Evolutionary conservation across 2,797 vertebrate genomes (phyloP).

Genomic region (Hemitrygon akajei): DNA sequence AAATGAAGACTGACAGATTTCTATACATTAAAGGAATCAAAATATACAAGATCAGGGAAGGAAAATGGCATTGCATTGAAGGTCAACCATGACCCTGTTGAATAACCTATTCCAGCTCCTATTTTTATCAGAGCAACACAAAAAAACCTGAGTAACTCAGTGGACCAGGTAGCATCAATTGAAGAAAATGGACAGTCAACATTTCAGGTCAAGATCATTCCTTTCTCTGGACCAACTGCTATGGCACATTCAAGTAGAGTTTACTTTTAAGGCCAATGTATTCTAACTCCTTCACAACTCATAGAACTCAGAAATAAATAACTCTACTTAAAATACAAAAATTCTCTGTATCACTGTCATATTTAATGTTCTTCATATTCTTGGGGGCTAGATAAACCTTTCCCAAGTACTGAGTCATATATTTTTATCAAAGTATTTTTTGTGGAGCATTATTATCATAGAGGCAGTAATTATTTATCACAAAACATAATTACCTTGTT

Average conservation of each 20-base stretch:
- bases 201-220: not conserved
- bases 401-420: not conserved
- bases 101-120: too few relatives aligned
- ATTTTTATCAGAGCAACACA: not conserved
- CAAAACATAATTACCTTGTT: not conserved
- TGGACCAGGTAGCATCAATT: too few relatives aligned
- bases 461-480: not conserved
- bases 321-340: not conserved
- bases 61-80: too few relatives aligned
- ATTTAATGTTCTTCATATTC: not conserved
- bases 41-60: too few relatives aligned
- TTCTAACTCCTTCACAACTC: not conserved
- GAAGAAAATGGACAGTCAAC: too few relatives aligned
- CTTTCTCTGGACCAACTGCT: not conserved
- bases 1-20: too few relatives aligned
- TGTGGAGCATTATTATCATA: not conserved
- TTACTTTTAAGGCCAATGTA: not conserved
- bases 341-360: not conserved
- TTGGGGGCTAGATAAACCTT: not conserved
- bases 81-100: too few relatives aligned
- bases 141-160: too few relatives aligned
- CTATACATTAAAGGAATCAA: too few relatives aligned
- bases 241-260: not conserved
- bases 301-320: not conserved
- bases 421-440: not conserved